phyloP scores from a whole-genome alignment of 2,113 vertebrate species.

The Aythya baeri region DNA sequence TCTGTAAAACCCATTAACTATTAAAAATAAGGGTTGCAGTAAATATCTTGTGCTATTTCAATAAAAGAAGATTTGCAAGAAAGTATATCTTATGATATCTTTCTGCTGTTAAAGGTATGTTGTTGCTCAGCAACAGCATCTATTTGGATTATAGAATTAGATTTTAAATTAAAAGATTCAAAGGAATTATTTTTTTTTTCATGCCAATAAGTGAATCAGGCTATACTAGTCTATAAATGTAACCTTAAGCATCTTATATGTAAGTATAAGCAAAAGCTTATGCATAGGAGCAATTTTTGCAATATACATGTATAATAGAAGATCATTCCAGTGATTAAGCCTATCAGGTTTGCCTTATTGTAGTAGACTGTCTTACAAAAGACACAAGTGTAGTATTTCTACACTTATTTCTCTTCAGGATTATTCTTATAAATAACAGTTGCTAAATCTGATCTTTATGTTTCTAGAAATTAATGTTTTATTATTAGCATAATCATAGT shows the following conservation, averaged over 20 bases:
- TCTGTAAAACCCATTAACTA: background rate
- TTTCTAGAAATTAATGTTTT: background rate
- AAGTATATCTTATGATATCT: background rate
- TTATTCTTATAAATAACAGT: background rate
- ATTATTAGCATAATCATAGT: background rate
- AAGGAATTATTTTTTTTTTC: constrained; percentile 13
- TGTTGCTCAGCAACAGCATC: constrained; percentile 31
- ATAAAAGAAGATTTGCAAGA: constrained; percentile 9
- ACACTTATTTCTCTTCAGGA: background rate
- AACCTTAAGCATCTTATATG: background rate
- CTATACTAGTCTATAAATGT: background rate
- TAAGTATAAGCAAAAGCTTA: background rate
- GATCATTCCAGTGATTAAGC: background rate
- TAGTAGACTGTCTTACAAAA: background rate
- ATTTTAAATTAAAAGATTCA: background rate
- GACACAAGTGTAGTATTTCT: background rate
- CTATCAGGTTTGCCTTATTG: background rate
- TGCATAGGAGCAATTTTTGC: background rate
- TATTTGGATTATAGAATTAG: background rate
- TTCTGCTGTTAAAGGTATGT: constrained; percentile 11
- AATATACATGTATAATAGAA: background rate
- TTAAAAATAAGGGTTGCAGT: constrained; percentile 31
- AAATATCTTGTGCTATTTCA: constrained; percentile 24
- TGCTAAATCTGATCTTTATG: background rate
- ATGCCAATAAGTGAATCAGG: background rate